A percentile compares a stretch with the other conserved stretches of the same genome.
These are phyloP conservation scores for Hippocampus kuda DNA, from an alignment of 2,797 vertebrate species.

Conservation along the genomic window DNA sequence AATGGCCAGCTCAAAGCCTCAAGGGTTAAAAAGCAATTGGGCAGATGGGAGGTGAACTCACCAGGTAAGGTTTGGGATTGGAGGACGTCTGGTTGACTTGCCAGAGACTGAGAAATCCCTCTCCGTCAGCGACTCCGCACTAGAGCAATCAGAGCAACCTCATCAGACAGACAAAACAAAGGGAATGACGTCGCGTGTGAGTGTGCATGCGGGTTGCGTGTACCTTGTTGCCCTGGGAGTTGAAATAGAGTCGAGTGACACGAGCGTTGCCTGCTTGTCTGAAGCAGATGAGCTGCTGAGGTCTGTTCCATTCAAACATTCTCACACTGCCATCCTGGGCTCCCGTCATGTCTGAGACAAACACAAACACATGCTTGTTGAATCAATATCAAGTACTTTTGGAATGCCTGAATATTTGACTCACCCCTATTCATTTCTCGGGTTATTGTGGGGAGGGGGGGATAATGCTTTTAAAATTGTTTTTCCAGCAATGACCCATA, in stretches of 20 bases:
- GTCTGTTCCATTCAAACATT: conserved; percentile 98
- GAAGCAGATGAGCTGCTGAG: conserved; percentile 94
- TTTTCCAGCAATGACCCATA: no score
- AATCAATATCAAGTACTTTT: background rate
- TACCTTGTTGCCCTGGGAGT: conserved; percentile 97
- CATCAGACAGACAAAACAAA: conserved; percentile 26
- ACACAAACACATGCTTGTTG: conserved; percentile 17
- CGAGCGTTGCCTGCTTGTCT: conserved; percentile 93
- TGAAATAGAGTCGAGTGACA: conserved; percentile 94
- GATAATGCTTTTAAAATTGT: no score
- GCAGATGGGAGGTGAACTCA: conserved; percentile 54
- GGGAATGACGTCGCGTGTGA: background rate
- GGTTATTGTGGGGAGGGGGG: no score
- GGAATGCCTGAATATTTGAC: background rate
- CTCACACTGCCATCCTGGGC: conserved; percentile 96
- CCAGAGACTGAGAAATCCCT: conserved; percentile 96
- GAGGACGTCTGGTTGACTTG: conserved; percentile 95
- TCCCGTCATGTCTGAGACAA: conserved; percentile 82
- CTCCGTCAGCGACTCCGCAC: conserved; percentile 95
- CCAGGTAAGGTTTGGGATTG: conserved; percentile 94
- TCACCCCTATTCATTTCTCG: background rate
- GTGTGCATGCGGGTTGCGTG: conserved; percentile 7
- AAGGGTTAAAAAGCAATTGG: background rate
- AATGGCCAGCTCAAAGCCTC: no score
- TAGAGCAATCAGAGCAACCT: conserved; percentile 41